Evolutionary conservation across 2,888 invertebrate genomes (phyloP).

Genomic region (Yponomeuta malinellus): DNA sequence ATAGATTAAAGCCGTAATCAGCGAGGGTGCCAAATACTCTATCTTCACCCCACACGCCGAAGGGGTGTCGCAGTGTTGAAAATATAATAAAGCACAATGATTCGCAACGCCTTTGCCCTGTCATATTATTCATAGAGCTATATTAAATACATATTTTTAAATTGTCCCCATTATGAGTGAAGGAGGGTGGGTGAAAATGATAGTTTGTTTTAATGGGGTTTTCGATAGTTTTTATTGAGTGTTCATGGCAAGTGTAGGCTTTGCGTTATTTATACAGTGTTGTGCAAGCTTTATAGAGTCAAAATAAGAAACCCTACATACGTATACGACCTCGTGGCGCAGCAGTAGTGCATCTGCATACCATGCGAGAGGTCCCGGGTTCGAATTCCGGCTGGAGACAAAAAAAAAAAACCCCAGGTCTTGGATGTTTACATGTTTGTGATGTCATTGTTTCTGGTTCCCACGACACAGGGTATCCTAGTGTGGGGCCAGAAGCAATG

Average conservation of each 20-base stretch:
- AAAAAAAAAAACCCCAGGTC: no score
- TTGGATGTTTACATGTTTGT: no score
- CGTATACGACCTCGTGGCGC: no score
- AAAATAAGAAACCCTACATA: no score
- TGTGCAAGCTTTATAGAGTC: no score
- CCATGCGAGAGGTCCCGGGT: no score
- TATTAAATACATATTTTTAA: slow-evolving; percentile 70
- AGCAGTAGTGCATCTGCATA: no score
- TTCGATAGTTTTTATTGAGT: not conserved
- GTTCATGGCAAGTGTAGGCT: not conserved
- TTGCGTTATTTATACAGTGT: no score
- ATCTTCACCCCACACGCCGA: slow-evolving; percentile 41
- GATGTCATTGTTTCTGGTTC: no score
- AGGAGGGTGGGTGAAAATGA: slow-evolving; percentile 25
- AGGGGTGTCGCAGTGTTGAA: slow-evolving; percentile 67
- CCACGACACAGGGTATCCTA: no score
- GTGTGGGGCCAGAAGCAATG: no score
- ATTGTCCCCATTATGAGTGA: slow-evolving; percentile 47
- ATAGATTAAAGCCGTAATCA: slow-evolving; percentile 72
- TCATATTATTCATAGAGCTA: slow-evolving; percentile 70
- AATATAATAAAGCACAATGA: slow-evolving; percentile 70
- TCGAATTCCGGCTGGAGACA: no score
- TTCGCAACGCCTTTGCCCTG: slow-evolving; percentile 73
- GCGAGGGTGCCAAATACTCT: slow-evolving; percentile 65
- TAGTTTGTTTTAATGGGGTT: slow-evolving; percentile 25